phyloP scores from a whole-genome alignment of 2,797 vertebrate genomes.

The Merluccius polli region DNA sequence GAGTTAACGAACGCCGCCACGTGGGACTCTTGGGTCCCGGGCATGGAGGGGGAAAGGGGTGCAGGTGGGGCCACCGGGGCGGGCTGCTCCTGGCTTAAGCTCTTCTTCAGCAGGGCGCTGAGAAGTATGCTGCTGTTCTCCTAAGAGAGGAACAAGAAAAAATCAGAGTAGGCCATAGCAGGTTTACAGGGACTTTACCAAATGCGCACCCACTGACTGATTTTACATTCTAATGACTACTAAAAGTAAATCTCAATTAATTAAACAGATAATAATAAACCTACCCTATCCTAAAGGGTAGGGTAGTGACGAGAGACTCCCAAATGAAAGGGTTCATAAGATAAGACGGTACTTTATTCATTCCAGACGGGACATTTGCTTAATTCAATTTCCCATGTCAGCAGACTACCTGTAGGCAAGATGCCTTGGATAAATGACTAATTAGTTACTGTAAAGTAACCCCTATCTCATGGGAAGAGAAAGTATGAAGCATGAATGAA shows the following conservation, averaged over 20 bases:
- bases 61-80: slow-evolving; percentile 34
- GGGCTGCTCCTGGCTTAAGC: slow-evolving; percentile 61
- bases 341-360: too few species aligned
- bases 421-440: not conserved
- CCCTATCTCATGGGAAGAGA: not conserved
- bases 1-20: slow-evolving; percentile 46
- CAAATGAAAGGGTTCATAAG: too few species aligned
- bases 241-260: not conserved
- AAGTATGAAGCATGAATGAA: not conserved
- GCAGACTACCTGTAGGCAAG: not conserved
- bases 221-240: not conserved
- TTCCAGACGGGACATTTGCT: too few species aligned
- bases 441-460: not conserved
- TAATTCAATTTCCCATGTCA: not conserved
- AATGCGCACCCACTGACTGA: not conserved
- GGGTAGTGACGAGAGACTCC: too few species aligned
- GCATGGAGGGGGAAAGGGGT: not conserved
- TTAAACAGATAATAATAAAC: not conserved
- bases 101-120: slow-evolving; percentile 61
- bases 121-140: slow-evolving; percentile 71
- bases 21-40: slow-evolving; percentile 34
- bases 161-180: not conserved
- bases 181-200: not conserved
- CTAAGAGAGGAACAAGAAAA: slow-evolving; percentile 38
- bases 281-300: too few species aligned